phyloP scores from a whole-genome alignment of 2,888 invertebrate genomes.

The Sthenelais limicola region DNA sequence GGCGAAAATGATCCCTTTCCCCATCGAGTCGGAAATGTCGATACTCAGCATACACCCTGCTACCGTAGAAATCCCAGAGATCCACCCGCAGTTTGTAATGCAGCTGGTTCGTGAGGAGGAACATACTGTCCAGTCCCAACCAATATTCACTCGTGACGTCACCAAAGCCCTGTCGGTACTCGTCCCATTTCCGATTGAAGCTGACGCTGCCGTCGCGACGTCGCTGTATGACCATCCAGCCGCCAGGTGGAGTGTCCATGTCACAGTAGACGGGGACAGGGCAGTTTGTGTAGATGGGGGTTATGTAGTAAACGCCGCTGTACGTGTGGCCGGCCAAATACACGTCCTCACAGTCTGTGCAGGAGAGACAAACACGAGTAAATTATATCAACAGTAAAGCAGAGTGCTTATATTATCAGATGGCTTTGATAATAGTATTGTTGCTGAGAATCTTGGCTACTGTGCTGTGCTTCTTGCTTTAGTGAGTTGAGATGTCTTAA shows the following conservation, averaged over 20 bases:
- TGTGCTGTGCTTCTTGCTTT: too few relatives aligned
- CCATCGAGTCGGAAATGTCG: slow-evolving; percentile 66
- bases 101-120: slow-evolving; percentile 66
- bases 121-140: slow-evolving; percentile 69
- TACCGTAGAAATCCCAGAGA: slow-evolving; percentile 69
- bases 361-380: too few relatives aligned
- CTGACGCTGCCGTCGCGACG: slow-evolving; percentile 58
- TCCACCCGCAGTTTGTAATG: slow-evolving; percentile 65
- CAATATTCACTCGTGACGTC: slow-evolving; percentile 66
- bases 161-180: slow-evolving; percentile 68
- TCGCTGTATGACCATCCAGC: slow-evolving; percentile 67
- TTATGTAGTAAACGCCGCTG: slow-evolving; percentile 68
- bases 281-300: slow-evolving; percentile 63
- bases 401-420: too few relatives aligned
- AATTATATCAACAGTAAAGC: too few relatives aligned
- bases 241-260: slow-evolving; percentile 73
- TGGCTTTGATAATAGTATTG: too few relatives aligned
- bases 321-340: slow-evolving; percentile 58
- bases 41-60: slow-evolving; percentile 66
- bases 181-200: slow-evolving; percentile 64
- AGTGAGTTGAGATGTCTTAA: too few relatives aligned
- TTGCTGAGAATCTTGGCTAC: too few relatives aligned
- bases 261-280: slow-evolving; percentile 79
- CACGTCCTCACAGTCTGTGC: slow-evolving; percentile 67
- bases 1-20: slow-evolving; percentile 64